A percentile compares a stretch with the other conserved stretches of the same genome.
Evolutionary conservation across 2,888 invertebrate species (phyloP).

Genomic region (Reticulitermes lucifugus): DNA sequence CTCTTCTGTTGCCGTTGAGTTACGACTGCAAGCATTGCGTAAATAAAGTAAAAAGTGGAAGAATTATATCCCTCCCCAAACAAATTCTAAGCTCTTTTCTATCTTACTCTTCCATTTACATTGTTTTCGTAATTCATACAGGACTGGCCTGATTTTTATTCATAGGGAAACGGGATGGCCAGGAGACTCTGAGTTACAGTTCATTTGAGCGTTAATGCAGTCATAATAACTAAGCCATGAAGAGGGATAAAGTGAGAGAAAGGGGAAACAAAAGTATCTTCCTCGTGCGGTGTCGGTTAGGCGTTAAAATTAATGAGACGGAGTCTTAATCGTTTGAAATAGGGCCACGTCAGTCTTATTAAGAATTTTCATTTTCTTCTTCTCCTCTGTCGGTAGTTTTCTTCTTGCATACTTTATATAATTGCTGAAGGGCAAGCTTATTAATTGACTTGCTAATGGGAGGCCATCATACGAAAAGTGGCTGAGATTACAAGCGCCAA

Average conservation of each 20-base stretch:
- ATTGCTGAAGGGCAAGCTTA: conserved; percentile 11
- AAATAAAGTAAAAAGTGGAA: conserved; percentile 28
- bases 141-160: conserved; percentile 17
- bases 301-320: conserved; percentile 35
- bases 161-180: neutral
- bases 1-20: conserved; percentile 29
- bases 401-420: conserved; percentile 7
- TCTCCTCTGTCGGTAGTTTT: neutral
- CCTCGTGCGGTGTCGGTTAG: conserved; percentile 43
- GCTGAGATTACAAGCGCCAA: neutral
- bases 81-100: conserved; percentile 7
- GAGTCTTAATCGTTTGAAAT: conserved; percentile 29
- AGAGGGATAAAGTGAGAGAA: neutral
- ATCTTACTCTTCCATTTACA: conserved; percentile 21
- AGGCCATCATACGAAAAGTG: neutral
- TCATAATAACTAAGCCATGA: conserved; percentile 15
- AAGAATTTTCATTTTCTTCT: conserved; percentile 29
- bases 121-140: conserved; percentile 35
- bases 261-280: conserved; percentile 42
- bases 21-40: conserved; percentile 15
- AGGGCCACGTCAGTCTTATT: conserved; percentile 29
- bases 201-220: conserved; percentile 33
- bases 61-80: conserved; percentile 33
- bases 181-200: neutral
- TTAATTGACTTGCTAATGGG: conserved; percentile 28